Conservation (phyloP, 2,113 vertebrate genomes). For the Dasyurus viverrinus region DNA sequence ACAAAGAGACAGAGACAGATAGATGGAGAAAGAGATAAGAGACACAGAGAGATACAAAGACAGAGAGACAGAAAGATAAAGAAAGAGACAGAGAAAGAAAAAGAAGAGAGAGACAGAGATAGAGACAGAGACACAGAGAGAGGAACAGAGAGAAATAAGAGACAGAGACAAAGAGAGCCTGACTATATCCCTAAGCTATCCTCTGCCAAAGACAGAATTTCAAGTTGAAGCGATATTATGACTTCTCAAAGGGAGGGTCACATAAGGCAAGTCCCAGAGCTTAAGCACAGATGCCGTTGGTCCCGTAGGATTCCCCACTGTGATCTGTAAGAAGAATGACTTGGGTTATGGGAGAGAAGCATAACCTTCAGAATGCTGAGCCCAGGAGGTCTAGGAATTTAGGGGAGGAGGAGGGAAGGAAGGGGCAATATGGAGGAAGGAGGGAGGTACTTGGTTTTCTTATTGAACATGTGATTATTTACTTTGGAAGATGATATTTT, state of each 20-base stretch:
- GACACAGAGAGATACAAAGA: too few species aligned
- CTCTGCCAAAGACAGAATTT: neutral
- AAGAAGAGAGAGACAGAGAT: too few species aligned
- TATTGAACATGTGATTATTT: neutral
- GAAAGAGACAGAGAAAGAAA: too few species aligned
- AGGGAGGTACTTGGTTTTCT: neutral
- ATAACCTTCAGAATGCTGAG: neutral
- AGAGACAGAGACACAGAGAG: neutral
- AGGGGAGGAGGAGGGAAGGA: neutral
- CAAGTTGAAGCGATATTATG: neutral
- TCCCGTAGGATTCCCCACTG: neutral
- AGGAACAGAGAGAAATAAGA: neutral
- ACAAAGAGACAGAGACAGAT: neutral
- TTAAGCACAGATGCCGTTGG: neutral
- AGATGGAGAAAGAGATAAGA: too few species aligned
- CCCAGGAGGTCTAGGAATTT: neutral
- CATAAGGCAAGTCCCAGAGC: neutral
- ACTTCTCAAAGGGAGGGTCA: neutral
- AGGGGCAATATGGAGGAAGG: neutral
- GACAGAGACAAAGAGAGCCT: neutral
- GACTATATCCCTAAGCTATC: neutral
- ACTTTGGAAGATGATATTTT: constrained; percentile 5
- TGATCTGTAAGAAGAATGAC: neutral
- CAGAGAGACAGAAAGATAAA: too few species aligned
- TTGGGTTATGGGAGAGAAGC: neutral